These are phyloP conservation scores for Corythornis cristatus DNA, from an alignment of 2,113 vertebrate genomes.

Conservation along the genomic window DNA sequence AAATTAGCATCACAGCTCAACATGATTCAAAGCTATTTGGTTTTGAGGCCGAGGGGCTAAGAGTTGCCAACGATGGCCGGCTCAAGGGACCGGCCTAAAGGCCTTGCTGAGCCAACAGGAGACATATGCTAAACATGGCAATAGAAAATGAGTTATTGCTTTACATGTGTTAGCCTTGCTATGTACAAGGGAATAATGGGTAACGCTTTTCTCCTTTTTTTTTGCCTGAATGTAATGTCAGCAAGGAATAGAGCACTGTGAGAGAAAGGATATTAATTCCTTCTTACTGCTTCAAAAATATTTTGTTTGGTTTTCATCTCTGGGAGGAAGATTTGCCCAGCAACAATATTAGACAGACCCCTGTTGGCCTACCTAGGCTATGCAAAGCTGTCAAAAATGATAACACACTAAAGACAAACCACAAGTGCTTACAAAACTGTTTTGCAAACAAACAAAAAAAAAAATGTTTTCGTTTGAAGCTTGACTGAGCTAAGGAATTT, in stretches of 20 bases:
- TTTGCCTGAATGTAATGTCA: slow-evolving; percentile 77
- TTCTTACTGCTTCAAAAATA: slow-evolving; percentile 80
- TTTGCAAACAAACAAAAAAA: slow-evolving; percentile 66
- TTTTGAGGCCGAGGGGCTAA: slow-evolving; percentile 85
- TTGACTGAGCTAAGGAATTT: slow-evolving; percentile 70
- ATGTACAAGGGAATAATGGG: slow-evolving; percentile 86
- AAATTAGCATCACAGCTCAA: slow-evolving; percentile 92
- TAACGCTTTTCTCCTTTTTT: slow-evolving; percentile 61
- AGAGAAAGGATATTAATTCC: slow-evolving; percentile 79
- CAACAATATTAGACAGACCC: slow-evolving; percentile 87
- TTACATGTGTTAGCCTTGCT: slow-evolving; percentile 86
- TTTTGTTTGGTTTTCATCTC: slow-evolving; percentile 78
- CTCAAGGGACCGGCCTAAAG: slow-evolving; percentile 89
- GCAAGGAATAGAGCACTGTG: slow-evolving; percentile 76
- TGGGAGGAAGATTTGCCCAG: slow-evolving; percentile 78
- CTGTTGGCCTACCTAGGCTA: slow-evolving; percentile 82
- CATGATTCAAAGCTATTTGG: slow-evolving; percentile 93
- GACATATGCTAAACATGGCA: slow-evolving; percentile 87
- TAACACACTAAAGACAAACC: slow-evolving; percentile 78
- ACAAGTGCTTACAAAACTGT: slow-evolving; percentile 73
- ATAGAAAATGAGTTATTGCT: slow-evolving; percentile 88
- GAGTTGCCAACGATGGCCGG: slow-evolving; percentile 79
- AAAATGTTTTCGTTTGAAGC: slow-evolving; percentile 69
- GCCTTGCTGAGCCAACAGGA: slow-evolving; percentile 87
- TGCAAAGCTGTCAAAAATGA: slow-evolving; percentile 84